Evolutionary conservation across 23 tunicate species (phyloP).

Genomic region (Styela clava): DNA sequence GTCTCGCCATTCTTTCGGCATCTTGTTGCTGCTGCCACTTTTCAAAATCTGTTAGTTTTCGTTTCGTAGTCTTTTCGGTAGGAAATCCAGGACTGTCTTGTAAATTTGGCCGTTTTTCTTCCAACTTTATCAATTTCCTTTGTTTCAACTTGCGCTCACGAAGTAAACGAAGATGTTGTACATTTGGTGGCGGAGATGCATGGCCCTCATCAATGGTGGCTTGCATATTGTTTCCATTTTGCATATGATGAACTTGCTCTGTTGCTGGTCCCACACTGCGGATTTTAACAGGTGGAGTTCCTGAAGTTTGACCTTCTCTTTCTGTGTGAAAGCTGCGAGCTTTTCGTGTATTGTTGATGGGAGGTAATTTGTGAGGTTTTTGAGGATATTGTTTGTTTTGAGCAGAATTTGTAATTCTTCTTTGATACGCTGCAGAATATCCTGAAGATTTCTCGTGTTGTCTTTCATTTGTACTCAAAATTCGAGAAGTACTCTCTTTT

Average conservation of each 20-base stretch:
- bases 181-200: slow-evolving; percentile 33
- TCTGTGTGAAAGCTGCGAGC: slow-evolving; percentile 13
- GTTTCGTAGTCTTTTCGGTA: not conserved
- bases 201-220: slow-evolving; percentile 3
- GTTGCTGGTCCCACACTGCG: not conserved
- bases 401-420: not conserved
- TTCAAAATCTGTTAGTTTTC: slow-evolving; percentile 59
- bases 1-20: slow-evolving; percentile 29
- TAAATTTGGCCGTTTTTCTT: slow-evolving; percentile 1
- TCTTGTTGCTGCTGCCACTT: slow-evolving; percentile 78
- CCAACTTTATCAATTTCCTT: slow-evolving; percentile 11
- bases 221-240: not conserved
- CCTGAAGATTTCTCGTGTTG: not conserved
- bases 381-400: not conserved
- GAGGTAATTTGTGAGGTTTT: slow-evolving; percentile 13
- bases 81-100: slow-evolving; percentile 2
- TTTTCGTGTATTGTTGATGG: not conserved
- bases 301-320: not conserved
- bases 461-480: not conserved
- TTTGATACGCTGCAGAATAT: not conserved
- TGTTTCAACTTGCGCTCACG: slow-evolving; percentile 29
- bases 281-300: not conserved
- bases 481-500: not conserved
- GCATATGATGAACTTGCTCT: not conserved
- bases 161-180: slow-evolving; percentile 25